Evolutionary conservation across 2,113 vertebrate species (phyloP).

Genomic region (Sylvicapra grimmia): DNA sequence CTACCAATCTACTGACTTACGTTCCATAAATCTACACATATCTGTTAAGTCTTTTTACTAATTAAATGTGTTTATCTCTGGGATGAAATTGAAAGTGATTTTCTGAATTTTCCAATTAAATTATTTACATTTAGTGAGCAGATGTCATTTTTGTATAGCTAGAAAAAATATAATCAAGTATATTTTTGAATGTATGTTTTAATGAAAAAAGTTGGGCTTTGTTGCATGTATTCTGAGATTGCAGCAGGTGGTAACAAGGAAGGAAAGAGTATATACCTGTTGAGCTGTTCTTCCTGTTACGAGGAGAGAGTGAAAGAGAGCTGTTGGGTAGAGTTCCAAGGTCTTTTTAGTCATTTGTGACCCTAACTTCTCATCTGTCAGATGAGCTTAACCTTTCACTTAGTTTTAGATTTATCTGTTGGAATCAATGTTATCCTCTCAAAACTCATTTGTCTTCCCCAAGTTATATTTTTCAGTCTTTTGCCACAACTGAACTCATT

Average conservation of each 20-base stretch:
- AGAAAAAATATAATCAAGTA: background rate
- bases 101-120: conserved; percentile 5
- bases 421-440: background rate
- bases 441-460: background rate
- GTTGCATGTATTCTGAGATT: background rate
- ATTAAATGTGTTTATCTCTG: background rate
- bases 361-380: background rate
- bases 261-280: background rate
- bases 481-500: background rate
- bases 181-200: background rate
- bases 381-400: background rate
- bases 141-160: background rate
- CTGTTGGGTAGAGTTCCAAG: background rate
- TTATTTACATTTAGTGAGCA: background rate
- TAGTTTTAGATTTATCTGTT: background rate
- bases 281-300: background rate
- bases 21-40: background rate
- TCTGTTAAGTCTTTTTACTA: background rate
- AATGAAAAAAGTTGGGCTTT: background rate
- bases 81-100: background rate
- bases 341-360: background rate
- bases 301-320: background rate
- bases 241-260: background rate
- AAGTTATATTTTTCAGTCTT: background rate
- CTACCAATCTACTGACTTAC: background rate